Evolutionary conservation across 1,140 invertebrate species (phyloP).

Genomic region (Scaptodrosophila lebanonensis): DNA sequence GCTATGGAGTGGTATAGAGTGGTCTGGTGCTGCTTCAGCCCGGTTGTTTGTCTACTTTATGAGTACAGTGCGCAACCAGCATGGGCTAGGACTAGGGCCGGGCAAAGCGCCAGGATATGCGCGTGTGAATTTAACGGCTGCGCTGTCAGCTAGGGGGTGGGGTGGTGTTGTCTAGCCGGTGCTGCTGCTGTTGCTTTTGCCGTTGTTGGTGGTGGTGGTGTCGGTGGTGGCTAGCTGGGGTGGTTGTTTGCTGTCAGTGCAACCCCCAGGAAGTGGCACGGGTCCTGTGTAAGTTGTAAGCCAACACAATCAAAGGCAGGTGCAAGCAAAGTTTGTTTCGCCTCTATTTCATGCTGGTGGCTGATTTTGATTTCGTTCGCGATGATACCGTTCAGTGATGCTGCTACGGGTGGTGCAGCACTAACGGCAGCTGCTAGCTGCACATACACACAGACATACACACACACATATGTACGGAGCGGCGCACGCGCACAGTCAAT

Average conservation of each 20-base stretch:
- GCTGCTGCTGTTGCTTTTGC: neutral
- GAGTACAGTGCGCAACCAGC: constrained; percentile 63
- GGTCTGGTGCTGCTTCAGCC: constrained; percentile 16
- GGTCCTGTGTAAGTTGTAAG: constrained; percentile 64
- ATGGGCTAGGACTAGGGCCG: too few relatives aligned
- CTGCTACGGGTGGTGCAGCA: constrained; percentile 38
- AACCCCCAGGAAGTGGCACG: constrained; percentile 71
- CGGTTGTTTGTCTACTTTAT: constrained; percentile 20
- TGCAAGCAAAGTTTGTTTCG: constrained; percentile 28
- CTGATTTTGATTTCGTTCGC: constrained; percentile 45
- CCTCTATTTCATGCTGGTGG: constrained; percentile 51
- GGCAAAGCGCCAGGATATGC: constrained; percentile 44
- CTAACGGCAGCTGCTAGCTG: constrained; percentile 34
- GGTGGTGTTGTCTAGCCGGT: neutral
- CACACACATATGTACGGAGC: neutral
- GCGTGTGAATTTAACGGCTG: constrained; percentile 64
- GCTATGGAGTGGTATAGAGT: constrained; percentile 10
- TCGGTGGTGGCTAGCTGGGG: neutral
- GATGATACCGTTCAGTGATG: constrained; percentile 25
- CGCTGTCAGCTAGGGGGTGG: constrained; percentile 4
- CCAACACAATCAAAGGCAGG: constrained; percentile 40
- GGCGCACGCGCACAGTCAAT: constrained; percentile 52
- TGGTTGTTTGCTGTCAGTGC: constrained; percentile 18
- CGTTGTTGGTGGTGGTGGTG: constrained; percentile 39
- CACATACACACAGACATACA: too few relatives aligned